These are phyloP conservation scores for Pseudomyrmex pallidus DNA, from an alignment of 1,140 invertebrate genomes.

Conservation along the genomic window DNA sequence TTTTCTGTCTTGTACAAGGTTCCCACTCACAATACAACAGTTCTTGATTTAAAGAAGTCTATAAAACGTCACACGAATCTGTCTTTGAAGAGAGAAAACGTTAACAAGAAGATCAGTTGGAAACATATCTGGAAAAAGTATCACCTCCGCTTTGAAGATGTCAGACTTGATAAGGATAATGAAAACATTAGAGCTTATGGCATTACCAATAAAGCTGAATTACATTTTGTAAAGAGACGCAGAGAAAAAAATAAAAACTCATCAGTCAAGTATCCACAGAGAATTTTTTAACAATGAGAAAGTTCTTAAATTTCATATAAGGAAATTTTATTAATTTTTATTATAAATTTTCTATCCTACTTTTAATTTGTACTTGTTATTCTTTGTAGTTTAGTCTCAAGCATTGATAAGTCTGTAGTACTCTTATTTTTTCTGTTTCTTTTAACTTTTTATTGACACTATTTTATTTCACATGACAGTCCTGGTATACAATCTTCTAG, in stretches of 20 bases:
- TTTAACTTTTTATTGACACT: not conserved
- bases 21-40: constrained; percentile 79
- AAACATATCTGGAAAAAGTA: constrained; percentile 83
- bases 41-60: constrained; percentile 82
- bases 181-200: constrained; percentile 82
- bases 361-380: no score
- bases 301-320: not conserved
- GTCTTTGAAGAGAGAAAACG: constrained; percentile 77
- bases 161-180: constrained; percentile 74
- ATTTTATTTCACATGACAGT: constrained; percentile 68
- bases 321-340: not conserved
- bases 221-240: constrained; percentile 77
- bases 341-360: not conserved
- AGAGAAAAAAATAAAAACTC: constrained; percentile 75
- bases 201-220: constrained; percentile 77
- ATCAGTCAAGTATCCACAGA: no score
- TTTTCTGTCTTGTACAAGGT: constrained; percentile 74
- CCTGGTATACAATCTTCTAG: constrained; percentile 85
- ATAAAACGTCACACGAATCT: constrained; percentile 81
- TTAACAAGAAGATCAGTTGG: constrained; percentile 83
- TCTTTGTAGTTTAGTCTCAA: no score
- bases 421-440: no score
- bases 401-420: not conserved
- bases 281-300: no score
- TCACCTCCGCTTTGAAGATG: constrained; percentile 74